Conservation (phyloP, 2,113 vertebrate species). For the Lynx canadensis region DNA sequence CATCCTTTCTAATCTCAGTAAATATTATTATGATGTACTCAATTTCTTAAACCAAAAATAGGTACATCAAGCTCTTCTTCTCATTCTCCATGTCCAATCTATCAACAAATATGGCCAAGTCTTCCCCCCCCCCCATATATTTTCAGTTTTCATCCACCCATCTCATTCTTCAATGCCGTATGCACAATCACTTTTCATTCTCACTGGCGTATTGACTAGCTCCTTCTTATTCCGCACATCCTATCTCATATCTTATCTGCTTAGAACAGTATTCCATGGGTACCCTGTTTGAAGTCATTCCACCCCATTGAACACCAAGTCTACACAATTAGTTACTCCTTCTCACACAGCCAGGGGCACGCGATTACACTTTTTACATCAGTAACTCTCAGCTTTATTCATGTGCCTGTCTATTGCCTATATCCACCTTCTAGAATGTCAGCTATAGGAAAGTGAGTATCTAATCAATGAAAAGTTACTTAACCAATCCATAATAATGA, state of each 20-base stretch:
- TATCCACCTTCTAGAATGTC: not conserved
- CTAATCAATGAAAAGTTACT: not conserved
- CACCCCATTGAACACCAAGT: not conserved
- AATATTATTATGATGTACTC: not conserved
- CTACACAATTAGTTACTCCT: accelerated
- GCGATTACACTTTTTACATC: not conserved
- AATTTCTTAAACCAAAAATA: not conserved
- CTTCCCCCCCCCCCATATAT: not conserved
- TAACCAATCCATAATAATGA: not conserved
- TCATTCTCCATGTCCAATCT: not conserved
- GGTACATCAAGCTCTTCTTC: not conserved
- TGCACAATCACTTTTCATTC: not conserved
- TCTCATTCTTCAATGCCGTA: not conserved
- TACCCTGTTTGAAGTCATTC: not conserved
- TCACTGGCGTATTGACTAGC: not conserved
- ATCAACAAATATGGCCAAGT: not conserved
- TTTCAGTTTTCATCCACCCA: not conserved
- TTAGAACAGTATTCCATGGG: not conserved
- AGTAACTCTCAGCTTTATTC: not conserved
- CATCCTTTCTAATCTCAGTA: not conserved
- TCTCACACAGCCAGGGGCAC: accelerated
- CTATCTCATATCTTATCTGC: not conserved
- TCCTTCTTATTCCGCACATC: not conserved
- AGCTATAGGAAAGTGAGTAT: not conserved
- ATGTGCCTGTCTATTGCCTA: not conserved